These are phyloP conservation scores for Lottia gigantea DNA, from an alignment of 2,888 invertebrate species.

Conservation along the genomic window DNA sequence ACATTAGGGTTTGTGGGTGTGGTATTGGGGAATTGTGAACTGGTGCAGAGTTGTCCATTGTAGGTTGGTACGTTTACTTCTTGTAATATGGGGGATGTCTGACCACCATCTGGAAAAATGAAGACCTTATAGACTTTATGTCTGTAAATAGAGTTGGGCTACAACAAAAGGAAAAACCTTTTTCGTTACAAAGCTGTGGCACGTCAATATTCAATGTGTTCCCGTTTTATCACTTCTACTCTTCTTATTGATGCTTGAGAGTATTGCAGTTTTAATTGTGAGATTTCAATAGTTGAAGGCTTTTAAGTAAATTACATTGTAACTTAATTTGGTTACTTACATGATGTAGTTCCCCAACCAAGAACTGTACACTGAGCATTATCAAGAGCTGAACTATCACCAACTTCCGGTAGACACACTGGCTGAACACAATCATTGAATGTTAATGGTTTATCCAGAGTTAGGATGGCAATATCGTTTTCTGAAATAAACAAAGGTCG, in stretches of 20 bases:
- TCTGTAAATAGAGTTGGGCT: too few species aligned
- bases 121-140: background rate
- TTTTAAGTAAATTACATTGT: too few species aligned
- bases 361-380: conserved; percentile 15
- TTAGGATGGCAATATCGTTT: conserved; percentile 33
- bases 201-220: too few species aligned
- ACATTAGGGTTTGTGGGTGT: conserved; percentile 15
- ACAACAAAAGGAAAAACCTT: too few species aligned
- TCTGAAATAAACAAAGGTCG: conserved; percentile 16
- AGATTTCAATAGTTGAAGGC: too few species aligned
- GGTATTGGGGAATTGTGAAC: background rate
- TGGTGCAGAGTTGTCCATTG: background rate
- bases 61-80: background rate
- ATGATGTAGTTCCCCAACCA: conserved; percentile 13
- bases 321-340: background rate
- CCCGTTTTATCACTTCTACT: too few species aligned
- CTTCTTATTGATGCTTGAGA: too few species aligned
- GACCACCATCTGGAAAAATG: background rate
- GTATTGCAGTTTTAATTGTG: too few species aligned
- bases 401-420: conserved; percentile 25
- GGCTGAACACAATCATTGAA: conserved; percentile 24
- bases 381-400: conserved; percentile 12
- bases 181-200: too few species aligned
- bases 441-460: conserved; percentile 24
- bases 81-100: background rate